These are phyloP conservation scores for Ophion obscuratus DNA, from an alignment of 2,888 invertebrate genomes.

Conservation along the genomic window DNA sequence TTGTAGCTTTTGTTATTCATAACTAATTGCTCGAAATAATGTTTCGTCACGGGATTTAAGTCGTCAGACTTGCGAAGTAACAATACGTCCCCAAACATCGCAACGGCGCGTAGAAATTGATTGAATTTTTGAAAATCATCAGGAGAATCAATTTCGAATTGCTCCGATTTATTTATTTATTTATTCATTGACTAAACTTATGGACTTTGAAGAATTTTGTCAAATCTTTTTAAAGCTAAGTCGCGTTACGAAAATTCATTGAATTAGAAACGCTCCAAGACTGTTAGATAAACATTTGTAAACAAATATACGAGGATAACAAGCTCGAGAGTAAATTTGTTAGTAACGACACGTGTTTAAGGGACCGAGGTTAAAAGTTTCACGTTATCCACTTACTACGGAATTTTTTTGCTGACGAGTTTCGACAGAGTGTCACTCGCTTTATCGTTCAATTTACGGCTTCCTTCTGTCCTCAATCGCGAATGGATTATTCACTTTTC, in stretches of 20 bases:
- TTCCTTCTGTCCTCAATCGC: constrained; percentile 8
- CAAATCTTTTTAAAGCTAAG: constrained; percentile 21
- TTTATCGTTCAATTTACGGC: constrained; percentile 14
- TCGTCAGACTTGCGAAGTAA: not conserved
- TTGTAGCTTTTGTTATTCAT: constrained; percentile 61
- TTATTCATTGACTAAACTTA: constrained; percentile 48
- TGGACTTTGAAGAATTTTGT: constrained; percentile 26
- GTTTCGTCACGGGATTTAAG: not conserved
- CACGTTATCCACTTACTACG: constrained; percentile 44
- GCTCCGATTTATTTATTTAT: constrained; percentile 61
- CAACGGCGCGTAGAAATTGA: not conserved
- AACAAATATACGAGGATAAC: not conserved
- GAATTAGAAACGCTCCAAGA: constrained; percentile 33
- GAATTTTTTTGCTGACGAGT: constrained; percentile 35
- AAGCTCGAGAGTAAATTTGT: constrained; percentile 12
- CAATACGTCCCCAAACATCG: not conserved
- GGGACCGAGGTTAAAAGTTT: constrained; percentile 63
- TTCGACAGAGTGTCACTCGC: constrained; percentile 26
- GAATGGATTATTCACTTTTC: constrained; percentile 21
- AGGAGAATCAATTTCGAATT: constrained; percentile 34
- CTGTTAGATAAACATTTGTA: constrained; percentile 46
- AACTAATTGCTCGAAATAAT: constrained; percentile 23
- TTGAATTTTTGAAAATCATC: not conserved
- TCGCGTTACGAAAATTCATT: constrained; percentile 19
- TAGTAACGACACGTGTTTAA: constrained; percentile 10